Base-by-base conservation (phyloP, 2,888 invertebrate species). In the Acrobasis consociella region DNA sequence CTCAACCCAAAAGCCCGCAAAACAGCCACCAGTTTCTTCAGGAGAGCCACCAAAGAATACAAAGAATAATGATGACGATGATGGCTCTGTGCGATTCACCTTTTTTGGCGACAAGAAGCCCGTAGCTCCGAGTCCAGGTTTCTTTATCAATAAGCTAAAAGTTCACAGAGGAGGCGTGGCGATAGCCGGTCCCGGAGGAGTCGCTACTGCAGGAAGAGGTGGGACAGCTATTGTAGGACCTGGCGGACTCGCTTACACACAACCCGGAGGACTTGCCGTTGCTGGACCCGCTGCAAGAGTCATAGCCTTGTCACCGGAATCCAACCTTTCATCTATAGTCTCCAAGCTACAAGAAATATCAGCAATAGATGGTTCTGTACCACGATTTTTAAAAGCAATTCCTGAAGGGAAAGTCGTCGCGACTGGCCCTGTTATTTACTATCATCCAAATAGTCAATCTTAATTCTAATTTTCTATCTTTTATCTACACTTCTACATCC, bases 161-260 rank as follows among this genome's bases (percentile, higher is more conserved):
- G 96, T 96, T 17, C 92, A 95, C 65, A 94, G 94, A 79, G 96
- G 96, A 2, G 96, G 96, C 15, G 96, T 96, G 8, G 96, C 96
- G 0, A 96, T 96, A 60, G 96, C 96, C 2, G 96, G 96, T 0
- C 96, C 96, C 0, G 96, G 96, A n/a, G 96, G 96, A 46, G 95
- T 96, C 11, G 96, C 96, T 0, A 96, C 96, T 0, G 96, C 96
- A 1, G 96, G 96, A 13, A 94, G 94, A 75, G 96, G 96, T 9
- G 96, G 96, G 7, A 96, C 96, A 0, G 96, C 96, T 0, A 95
- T 96, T 62, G 96, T 96, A 3, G 96, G 96, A 0, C 96, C 96
- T 0, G 96, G 96, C 49, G 96, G 96, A 0, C 93, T 95, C 15
- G 96, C 96, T 0, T 95, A 95, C 69, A 96, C 96, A 0, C 95